A percentile compares a stretch with the other conserved stretches of the same genome.
Evolutionary conservation across 2,797 vertebrate species (phyloP).

Genomic region (Amblyraja radiata): DNA sequence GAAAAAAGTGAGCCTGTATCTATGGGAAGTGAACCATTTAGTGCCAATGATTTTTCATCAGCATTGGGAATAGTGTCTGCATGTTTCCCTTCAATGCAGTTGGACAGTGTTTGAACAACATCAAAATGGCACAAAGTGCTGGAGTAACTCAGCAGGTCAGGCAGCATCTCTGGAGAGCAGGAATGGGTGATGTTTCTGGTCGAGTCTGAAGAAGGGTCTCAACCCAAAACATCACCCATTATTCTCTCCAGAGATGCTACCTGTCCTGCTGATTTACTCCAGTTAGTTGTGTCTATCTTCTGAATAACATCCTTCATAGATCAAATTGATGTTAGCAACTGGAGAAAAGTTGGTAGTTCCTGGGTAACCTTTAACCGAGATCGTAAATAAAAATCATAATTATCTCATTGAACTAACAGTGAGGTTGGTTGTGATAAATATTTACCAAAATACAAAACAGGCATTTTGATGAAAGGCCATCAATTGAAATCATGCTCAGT

Average conservation of each 20-base stretch:
- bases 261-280: no score
- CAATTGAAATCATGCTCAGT: background rate
- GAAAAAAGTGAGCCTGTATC: background rate
- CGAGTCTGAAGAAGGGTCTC: no score
- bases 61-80: background rate
- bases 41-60: background rate
- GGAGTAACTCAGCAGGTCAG: no score
- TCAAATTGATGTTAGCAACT: background rate
- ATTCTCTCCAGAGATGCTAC: no score
- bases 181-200: no score
- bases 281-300: no score
- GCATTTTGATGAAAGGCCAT: background rate
- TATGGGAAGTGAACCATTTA: background rate
- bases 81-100: background rate
- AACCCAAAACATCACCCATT: no score
- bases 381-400: no score
- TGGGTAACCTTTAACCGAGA: background rate
- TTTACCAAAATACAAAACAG: background rate
- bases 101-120: background rate
- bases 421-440: background rate
- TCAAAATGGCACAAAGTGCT: background rate
- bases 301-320: background rate
- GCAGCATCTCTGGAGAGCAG: no score
- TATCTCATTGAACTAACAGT: background rate
- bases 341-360: background rate